Percentiles rank a stretch among this genome's conserved stretches.
These are phyloP conservation scores for Monochamus alternatus DNA, from an alignment of 2,888 invertebrate genomes.

Conservation along the genomic window DNA sequence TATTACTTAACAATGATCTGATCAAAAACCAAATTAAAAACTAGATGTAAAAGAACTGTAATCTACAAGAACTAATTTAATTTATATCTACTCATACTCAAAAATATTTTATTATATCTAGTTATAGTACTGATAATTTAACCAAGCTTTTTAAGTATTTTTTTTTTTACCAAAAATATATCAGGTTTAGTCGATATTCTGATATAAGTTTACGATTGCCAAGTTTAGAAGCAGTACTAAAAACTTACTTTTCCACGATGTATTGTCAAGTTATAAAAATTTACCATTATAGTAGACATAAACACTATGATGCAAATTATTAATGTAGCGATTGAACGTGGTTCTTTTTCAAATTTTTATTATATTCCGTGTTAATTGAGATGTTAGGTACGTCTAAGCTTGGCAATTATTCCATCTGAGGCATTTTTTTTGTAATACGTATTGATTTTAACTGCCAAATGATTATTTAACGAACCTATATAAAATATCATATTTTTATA, in stretches of 20 bases:
- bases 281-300: no score
- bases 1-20: constrained; percentile 21
- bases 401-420: not conserved
- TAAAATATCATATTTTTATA: constrained; percentile 55
- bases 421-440: constrained; percentile 16
- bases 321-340: no score
- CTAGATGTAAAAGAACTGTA: constrained; percentile 18
- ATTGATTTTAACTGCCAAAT: constrained; percentile 36
- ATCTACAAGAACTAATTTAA: constrained; percentile 22
- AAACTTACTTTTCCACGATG: no score
- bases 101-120: constrained; percentile 32
- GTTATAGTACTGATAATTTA: constrained; percentile 31
- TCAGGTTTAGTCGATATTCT: not conserved
- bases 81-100: constrained; percentile 21
- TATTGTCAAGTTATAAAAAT: no score
- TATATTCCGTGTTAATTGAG: no score
- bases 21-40: constrained; percentile 28
- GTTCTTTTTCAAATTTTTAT: no score
- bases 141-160: constrained; percentile 23
- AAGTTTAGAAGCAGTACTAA: not conserved
- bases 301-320: no score
- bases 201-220: constrained; percentile 4
- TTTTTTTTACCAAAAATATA: constrained; percentile 23
- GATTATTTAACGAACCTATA: constrained; percentile 34
- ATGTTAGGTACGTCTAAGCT: not conserved